These are phyloP conservation scores for Xiphophorus maculatus DNA, from an alignment of 2,113 vertebrate genomes.

Conservation along the genomic window DNA sequence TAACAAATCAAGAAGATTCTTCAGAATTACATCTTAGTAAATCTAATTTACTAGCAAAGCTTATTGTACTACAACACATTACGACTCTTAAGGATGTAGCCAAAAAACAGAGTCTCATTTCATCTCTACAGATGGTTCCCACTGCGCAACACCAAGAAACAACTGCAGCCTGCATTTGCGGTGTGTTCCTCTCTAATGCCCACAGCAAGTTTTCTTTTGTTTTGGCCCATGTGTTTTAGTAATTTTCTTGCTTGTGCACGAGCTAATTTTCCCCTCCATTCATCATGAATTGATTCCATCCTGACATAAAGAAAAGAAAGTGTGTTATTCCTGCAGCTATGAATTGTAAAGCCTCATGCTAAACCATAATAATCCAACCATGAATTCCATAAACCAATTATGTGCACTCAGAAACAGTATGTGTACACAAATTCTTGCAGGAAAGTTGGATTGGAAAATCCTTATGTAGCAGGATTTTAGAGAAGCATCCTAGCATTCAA, in stretches of 20 bases:
- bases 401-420: constrained; percentile 29
- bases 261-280: constrained; percentile 21
- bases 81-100: not conserved
- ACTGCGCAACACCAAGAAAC: not conserved
- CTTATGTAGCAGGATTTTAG: constrained; percentile 41
- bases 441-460: constrained; percentile 46
- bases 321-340: constrained; percentile 17
- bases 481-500: constrained; percentile 31
- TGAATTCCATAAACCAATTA: constrained; percentile 21
- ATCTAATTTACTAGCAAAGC: not conserved
- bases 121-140: not conserved
- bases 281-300: constrained; percentile 19
- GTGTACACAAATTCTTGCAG: constrained; percentile 34
- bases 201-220: not conserved
- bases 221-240: not conserved
- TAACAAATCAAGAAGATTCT: constrained; percentile 2
- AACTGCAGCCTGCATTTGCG: not conserved
- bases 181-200: not conserved
- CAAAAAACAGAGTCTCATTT: not conserved
- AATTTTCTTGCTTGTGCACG: constrained; percentile 14
- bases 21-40: not conserved
- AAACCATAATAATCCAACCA: constrained; percentile 13
- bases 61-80: not conserved
- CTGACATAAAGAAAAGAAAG: not conserved
- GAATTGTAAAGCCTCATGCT: constrained; percentile 17